These are phyloP conservation scores for Bergia sp. DNA, from an alignment of 92 coral and sea anemone species.

Conservation along the genomic window DNA sequence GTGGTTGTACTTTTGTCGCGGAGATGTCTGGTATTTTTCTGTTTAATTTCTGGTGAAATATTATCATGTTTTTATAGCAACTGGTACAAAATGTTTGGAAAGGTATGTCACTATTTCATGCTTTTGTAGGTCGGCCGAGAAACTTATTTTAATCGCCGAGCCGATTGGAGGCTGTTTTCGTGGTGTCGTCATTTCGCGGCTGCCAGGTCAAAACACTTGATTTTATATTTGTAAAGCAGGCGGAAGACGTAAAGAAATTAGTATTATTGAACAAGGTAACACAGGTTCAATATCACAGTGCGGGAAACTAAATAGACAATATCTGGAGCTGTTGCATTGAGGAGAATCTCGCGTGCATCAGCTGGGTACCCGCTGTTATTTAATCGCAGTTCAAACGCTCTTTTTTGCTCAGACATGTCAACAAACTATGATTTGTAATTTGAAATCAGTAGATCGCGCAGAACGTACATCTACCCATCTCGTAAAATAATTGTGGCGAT, in stretches of 20 bases:
- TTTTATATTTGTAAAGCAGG: neutral
- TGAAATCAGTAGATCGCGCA: slow-evolving; percentile 1
- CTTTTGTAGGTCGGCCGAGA: neutral
- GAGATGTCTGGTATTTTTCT: neutral
- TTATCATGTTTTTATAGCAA: slow-evolving; percentile 7
- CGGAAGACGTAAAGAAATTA: neutral
- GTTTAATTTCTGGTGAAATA: neutral
- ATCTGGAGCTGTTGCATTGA: slow-evolving; percentile 12
- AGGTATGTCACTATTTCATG: slow-evolving; percentile 65
- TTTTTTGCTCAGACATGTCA: slow-evolving; percentile 11
- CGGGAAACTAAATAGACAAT: slow-evolving; percentile 4
- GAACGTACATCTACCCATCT: neutral
- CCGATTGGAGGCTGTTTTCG: neutral
- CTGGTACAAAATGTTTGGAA: slow-evolving; percentile 70
- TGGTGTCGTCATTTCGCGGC: slow-evolving; percentile 23
- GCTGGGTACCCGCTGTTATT: slow-evolving; percentile 27
- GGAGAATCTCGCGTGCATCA: slow-evolving; percentile 15
- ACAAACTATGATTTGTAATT: neutral
- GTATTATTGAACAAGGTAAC: neutral
- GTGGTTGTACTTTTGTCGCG: neutral
- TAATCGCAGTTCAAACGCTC: slow-evolving; percentile 20
- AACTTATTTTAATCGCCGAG: neutral
- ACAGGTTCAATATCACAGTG: neutral
- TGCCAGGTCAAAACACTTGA: neutral
- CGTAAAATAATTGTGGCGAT: neutral